Conservation (phyloP, 2,888 invertebrate species). For the Heliconius aoede region DNA sequence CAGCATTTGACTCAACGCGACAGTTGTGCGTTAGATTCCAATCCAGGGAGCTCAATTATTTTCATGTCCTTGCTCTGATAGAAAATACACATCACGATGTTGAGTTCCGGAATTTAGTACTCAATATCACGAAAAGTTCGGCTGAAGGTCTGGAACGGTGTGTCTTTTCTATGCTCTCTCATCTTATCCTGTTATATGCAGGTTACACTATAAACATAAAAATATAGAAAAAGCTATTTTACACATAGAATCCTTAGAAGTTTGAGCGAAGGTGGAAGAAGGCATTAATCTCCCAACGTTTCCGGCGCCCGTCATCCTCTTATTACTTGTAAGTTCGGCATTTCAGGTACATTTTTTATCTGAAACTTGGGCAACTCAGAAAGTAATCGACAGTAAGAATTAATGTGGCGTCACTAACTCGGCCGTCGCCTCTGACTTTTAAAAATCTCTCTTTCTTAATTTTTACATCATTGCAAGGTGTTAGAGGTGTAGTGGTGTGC, state of each 20-base stretch:
- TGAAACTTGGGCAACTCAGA: conserved; percentile 51
- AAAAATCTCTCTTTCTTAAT: conserved; percentile 79
- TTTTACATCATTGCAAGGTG: conserved; percentile 82
- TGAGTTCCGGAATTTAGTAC: no score
- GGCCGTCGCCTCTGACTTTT: conserved; percentile 66
- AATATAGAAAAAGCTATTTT: no score
- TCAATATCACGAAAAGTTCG: no score
- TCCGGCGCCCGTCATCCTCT: conserved; percentile 49
- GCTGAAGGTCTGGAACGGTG: no score
- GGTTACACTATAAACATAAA: not conserved
- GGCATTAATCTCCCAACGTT: conserved; percentile 48
- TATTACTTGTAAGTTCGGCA: conserved; percentile 47
- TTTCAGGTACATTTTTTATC: conserved; percentile 62
- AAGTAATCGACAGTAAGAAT: conserved; percentile 77
- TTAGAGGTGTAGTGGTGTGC: conserved; percentile 57
- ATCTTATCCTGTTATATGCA: not conserved
- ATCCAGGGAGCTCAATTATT: no score
- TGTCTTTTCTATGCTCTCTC: no score
- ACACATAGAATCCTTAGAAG: not conserved
- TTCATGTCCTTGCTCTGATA: no score
- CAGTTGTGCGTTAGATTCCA: no score
- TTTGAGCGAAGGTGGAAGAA: conserved; percentile 34
- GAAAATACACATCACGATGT: no score
- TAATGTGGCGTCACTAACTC: conserved; percentile 83
- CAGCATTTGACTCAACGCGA: no score